These are phyloP conservation scores for Drosophila emarginata DNA, from an alignment of 2,888 invertebrate genomes.

Conservation along the genomic window DNA sequence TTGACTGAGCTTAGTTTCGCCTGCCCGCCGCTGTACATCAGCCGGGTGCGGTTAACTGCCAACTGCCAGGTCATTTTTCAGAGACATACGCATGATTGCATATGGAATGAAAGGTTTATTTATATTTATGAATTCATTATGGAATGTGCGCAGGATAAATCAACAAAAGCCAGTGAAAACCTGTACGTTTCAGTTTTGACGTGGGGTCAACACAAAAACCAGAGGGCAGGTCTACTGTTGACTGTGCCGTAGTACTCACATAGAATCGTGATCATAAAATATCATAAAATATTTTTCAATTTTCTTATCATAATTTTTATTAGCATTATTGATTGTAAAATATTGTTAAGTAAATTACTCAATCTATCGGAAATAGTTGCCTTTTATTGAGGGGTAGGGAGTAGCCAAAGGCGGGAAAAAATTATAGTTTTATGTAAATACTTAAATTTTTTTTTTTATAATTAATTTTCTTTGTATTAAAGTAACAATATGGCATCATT, in stretches of 20 bases:
- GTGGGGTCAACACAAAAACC: background rate
- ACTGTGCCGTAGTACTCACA: background rate
- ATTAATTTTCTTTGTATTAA: too few species aligned
- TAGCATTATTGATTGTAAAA: too few species aligned
- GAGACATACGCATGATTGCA: slow-evolving; percentile 60
- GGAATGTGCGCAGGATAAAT: slow-evolving; percentile 29
- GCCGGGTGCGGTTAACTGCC: slow-evolving; percentile 7
- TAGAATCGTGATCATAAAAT: background rate
- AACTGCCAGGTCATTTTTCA: slow-evolving; percentile 17
- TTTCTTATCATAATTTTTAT: too few species aligned
- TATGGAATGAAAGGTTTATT: slow-evolving; percentile 68
- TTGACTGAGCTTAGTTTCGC: background rate
- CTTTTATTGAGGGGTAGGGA: too few species aligned
- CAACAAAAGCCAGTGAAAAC: background rate
- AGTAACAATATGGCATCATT: too few species aligned
- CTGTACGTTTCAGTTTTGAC: background rate
- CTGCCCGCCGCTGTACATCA: background rate
- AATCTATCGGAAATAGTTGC: too few species aligned
- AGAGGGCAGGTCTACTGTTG: background rate
- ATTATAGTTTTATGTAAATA: too few species aligned
- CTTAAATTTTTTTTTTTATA: too few species aligned
- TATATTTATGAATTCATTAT: slow-evolving; percentile 76
- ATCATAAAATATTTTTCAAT: too few species aligned
- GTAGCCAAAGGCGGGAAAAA: too few species aligned
- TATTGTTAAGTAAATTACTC: too few species aligned